Conservation (phyloP, 1,140 invertebrate species). For the Drosophila truncata region DNA sequence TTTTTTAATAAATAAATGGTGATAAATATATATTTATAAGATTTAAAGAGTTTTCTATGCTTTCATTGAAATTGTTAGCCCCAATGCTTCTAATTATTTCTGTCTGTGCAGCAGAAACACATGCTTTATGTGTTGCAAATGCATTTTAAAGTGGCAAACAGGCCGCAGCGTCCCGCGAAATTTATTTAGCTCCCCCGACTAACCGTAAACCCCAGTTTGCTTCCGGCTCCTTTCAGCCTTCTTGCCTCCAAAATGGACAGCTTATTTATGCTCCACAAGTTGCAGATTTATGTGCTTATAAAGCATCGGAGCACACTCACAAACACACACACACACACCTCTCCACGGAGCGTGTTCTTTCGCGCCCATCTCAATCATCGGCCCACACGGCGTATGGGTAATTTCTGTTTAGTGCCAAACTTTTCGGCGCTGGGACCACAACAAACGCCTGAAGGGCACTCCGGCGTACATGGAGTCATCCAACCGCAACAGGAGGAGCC, state of each 20-base stretch:
- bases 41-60: not conserved
- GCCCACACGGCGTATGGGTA: slow-evolving; percentile 75
- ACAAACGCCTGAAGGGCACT: slow-evolving; percentile 75
- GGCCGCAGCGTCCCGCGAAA: slow-evolving; percentile 28
- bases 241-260: not conserved
- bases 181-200: slow-evolving; percentile 26
- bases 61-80: not conserved
- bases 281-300: slow-evolving; percentile 76
- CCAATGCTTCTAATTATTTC: not conserved
- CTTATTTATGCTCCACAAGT: slow-evolving; percentile 71
- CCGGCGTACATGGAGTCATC: slow-evolving; percentile 31
- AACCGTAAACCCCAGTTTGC: slow-evolving; percentile 10
- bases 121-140: slow-evolving; percentile 67
- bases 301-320: slow-evolving; percentile 29
- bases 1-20: not conserved
- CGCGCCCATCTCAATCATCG: slow-evolving; percentile 58
- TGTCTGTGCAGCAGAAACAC: not conserved
- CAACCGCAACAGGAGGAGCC: slow-evolving; percentile 36
- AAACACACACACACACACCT: slow-evolving; percentile 5
- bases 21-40: not conserved
- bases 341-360: not conserved
- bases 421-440: slow-evolving; percentile 58
- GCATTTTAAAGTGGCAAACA: slow-evolving; percentile 66
- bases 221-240: not conserved
- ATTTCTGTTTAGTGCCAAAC: slow-evolving; percentile 76